phyloP scores from a whole-genome alignment of 2,888 invertebrate genomes.

The Pecten maximus region DNA sequence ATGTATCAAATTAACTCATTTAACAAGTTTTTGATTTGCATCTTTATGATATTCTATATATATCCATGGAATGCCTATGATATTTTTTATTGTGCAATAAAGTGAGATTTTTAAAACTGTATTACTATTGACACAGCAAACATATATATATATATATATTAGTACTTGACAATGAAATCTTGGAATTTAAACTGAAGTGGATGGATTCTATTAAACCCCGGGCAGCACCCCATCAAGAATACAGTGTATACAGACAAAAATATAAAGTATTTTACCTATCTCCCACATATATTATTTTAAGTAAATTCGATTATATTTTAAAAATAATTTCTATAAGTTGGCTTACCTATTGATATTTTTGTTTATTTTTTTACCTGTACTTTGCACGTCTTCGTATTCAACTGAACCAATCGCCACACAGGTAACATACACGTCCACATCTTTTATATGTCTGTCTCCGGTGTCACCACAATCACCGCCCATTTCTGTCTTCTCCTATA shows the following conservation, averaged over 20 bases:
- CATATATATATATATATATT: too few relatives aligned
- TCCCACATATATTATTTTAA: too few relatives aligned
- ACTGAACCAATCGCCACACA: constrained; percentile 31
- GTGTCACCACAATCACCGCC: constrained; percentile 19
- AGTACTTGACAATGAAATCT: too few relatives aligned
- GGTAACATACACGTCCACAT: constrained; percentile 46
- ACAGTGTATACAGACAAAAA: too few relatives aligned
- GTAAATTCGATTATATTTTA: background rate
- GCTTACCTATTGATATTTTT: background rate
- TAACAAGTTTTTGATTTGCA: background rate
- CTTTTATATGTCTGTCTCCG: constrained; percentile 40
- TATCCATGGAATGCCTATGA: too few relatives aligned
- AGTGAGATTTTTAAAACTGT: too few relatives aligned
- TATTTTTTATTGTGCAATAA: too few relatives aligned
- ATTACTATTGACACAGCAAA: too few relatives aligned
- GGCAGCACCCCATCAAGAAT: too few relatives aligned
- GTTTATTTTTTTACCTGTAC: constrained; percentile 17
- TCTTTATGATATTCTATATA: background rate
- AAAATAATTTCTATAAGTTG: background rate
- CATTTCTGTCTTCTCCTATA: background rate
- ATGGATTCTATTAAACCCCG: too few relatives aligned
- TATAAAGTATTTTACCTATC: too few relatives aligned
- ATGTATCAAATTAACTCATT: background rate
- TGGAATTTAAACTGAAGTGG: too few relatives aligned
- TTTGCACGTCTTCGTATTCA: constrained; percentile 14